Evolutionary conservation across 2,113 vertebrate species (phyloP), one percentile per base, ranked within the genome.

Genomic region (Burhinus oedicnemus): DNA sequence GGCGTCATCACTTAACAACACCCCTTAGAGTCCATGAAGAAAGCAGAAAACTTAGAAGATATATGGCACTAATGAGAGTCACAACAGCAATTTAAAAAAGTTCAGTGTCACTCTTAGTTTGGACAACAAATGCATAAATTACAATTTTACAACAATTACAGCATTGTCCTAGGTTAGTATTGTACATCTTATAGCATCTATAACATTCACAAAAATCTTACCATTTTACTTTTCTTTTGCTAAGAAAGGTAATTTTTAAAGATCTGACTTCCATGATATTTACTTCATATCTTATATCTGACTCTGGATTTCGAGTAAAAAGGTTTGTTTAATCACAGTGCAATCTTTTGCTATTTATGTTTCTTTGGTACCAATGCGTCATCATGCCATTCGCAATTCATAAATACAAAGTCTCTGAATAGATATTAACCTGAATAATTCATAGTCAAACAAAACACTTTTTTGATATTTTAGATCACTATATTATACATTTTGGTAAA

Each of bases 401-500:
- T 81, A 96, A 97, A 90, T 34, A 72, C 34, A 96, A 97, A 72
- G 78, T 76, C 72, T 94, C 55, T 96, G 95, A 96, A 96, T 93
- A 97, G 91, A 86, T 78, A 87, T 78, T 77, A 65, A 12, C 54
- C 92, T 97, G 72, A 93, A 97, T 95, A 95, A 97, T 96, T 97
- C 77, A 92, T 93, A 76, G 29, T 42, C 72, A 44, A 70, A 87
- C 22, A 95, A 54, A 92, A 90, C 57, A 69, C 7, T 60, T 79
- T 78, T 79, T 93, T 86, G 12, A 40, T 89, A 26, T 84, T 93
- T 93, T 83, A 93, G 65, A 80, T 32, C 38, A 79, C 82, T 69
- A 30, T 80, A 70, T 85, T 95, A 94, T 91, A 92, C 26, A 87
- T 95, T 95, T 95, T 54, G 42, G 16, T 21, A 36, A 57, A 81